These are phyloP conservation scores for Lepidostoma basale DNA, from an alignment of 1,140 invertebrate species.

Conservation along the genomic window DNA sequence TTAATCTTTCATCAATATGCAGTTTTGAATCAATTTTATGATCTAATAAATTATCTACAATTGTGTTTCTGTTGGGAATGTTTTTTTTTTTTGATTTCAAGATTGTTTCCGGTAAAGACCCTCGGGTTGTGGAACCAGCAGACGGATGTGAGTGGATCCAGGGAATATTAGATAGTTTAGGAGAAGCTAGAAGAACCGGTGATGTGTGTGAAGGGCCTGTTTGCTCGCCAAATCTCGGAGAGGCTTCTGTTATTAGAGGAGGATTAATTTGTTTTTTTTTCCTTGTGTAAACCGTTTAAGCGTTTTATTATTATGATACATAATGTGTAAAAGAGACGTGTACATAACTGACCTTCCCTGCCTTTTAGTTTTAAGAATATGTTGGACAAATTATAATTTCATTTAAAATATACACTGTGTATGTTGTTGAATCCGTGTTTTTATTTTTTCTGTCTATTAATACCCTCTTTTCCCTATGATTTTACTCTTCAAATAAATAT, in stretches of 20 bases:
- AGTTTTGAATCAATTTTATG: too few relatives aligned
- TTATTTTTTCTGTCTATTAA: slow-evolving; percentile 29
- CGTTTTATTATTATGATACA: slow-evolving; percentile 35
- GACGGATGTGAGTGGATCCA: not conserved
- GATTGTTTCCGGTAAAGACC: not conserved
- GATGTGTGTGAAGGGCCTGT: slow-evolving; percentile 8
- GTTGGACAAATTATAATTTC: slow-evolving; percentile 45
- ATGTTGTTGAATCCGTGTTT: slow-evolving; percentile 44
- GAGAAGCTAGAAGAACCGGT: slow-evolving; percentile 10
- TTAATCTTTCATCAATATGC: too few relatives aligned
- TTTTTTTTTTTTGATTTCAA: not conserved
- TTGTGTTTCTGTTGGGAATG: not conserved
- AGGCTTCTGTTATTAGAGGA: slow-evolving; percentile 36
- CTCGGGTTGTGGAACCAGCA: not conserved
- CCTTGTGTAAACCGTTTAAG: slow-evolving; percentile 38
- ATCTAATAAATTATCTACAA: too few relatives aligned
- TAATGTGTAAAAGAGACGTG: slow-evolving; percentile 41
- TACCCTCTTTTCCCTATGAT: too few relatives aligned
- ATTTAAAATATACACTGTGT: slow-evolving; percentile 47
- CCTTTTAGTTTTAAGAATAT: slow-evolving; percentile 44
- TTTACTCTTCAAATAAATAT: too few relatives aligned
- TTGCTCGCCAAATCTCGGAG: slow-evolving; percentile 13
- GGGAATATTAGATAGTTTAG: slow-evolving; percentile 16
- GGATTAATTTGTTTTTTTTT: slow-evolving; percentile 13
- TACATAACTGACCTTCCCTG: slow-evolving; percentile 42